These are phyloP conservation scores for Sisyra nigra DNA, from an alignment of 2,888 invertebrate genomes.

Conservation along the genomic window DNA sequence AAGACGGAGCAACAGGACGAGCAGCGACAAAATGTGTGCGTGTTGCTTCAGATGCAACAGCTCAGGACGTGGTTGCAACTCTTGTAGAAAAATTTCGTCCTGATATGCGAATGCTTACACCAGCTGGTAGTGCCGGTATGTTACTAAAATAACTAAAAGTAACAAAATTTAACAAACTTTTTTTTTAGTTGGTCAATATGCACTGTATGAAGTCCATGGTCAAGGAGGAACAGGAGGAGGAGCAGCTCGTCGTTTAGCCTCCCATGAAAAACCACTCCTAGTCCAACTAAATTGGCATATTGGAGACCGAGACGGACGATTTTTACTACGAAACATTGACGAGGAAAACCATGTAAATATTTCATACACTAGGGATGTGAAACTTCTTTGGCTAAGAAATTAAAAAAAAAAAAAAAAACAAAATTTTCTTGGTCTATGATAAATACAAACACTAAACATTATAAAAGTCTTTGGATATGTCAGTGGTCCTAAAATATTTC, in stretches of 20 bases:
- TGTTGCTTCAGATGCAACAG: constrained; percentile 92
- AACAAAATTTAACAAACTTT: too few relatives aligned
- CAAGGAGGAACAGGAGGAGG: constrained; percentile 23
- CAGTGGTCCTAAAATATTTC: not conserved
- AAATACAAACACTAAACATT: too few relatives aligned
- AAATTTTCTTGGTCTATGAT: too few relatives aligned
- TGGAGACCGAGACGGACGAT: constrained; percentile 94
- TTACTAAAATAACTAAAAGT: not conserved
- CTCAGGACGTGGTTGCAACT: constrained; percentile 89
- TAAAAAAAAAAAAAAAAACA: too few relatives aligned
- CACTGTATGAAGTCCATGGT: constrained; percentile 54
- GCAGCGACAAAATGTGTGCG: constrained; percentile 98
- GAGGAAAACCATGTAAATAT: constrained; percentile 53
- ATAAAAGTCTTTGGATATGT: not conserved
- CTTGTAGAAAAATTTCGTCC: constrained; percentile 98
- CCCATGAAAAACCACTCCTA: constrained; percentile 86
- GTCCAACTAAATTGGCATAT: constrained; percentile 99
- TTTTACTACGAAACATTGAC: constrained; percentile 79
- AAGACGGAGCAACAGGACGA: constrained; percentile 89
- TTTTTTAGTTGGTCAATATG: constrained; percentile 30
- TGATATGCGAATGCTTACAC: constrained; percentile 83
- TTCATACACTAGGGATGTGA: constrained; percentile 1
- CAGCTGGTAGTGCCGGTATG: constrained; percentile 22
- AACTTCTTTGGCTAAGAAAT: not conserved
- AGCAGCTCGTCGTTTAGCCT: constrained; percentile 72